Evolutionary conservation across 1,140 invertebrate species (phyloP).

Genomic region (Chionoecetes opilio): DNA sequence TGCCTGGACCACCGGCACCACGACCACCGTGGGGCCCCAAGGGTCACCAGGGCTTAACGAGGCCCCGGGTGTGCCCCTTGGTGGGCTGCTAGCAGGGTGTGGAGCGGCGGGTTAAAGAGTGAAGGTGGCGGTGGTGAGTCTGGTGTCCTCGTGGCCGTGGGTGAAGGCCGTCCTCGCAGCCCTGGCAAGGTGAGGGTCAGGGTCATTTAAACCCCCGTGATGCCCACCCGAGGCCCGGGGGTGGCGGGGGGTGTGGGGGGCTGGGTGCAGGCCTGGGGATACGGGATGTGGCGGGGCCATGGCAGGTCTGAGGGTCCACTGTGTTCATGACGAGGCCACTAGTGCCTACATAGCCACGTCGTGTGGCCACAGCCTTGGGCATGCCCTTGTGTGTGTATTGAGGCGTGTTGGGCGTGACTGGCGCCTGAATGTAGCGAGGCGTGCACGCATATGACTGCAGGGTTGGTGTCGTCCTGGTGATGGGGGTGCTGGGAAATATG

Average conservation of each 20-base stretch:
- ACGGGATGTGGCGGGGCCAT: too few relatives aligned
- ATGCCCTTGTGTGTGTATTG: too few relatives aligned
- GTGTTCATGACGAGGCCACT: too few relatives aligned
- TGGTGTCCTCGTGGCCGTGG: background rate
- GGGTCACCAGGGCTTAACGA: background rate
- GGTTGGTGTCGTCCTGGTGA: too few relatives aligned
- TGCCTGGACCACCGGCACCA: slow-evolving; percentile 40
- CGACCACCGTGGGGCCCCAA: background rate
- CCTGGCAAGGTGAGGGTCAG: background rate
- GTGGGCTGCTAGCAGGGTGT: background rate
- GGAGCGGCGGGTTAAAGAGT: background rate
- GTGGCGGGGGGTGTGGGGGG: background rate
- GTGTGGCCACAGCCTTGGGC: too few relatives aligned
- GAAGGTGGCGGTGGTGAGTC: background rate
- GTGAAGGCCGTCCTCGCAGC: background rate
- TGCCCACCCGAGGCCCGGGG: background rate
- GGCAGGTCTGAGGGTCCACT: too few relatives aligned
- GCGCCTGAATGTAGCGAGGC: too few relatives aligned
- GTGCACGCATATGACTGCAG: too few relatives aligned
- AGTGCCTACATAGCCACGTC: too few relatives aligned
- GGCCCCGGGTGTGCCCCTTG: background rate
- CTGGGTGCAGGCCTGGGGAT: background rate
- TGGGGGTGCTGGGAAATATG: too few relatives aligned
- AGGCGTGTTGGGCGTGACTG: too few relatives aligned
- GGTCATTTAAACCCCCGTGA: background rate